Evolutionary conservation across 2,113 vertebrate species (phyloP).

Genomic region (Cranoglanis bouderius): DNA sequence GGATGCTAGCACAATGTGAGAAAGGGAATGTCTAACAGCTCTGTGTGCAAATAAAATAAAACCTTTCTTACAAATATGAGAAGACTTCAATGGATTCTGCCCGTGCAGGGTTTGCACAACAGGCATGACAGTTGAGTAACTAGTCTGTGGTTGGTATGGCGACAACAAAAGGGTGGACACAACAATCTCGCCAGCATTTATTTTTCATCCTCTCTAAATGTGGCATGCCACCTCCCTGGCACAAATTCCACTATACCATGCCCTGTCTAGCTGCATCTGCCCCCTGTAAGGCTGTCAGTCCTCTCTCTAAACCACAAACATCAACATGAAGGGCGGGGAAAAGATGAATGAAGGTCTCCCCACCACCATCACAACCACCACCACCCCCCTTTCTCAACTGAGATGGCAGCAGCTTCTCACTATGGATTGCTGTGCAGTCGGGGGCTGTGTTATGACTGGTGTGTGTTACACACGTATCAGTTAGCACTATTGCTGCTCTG

Average conservation of each 20-base stretch:
- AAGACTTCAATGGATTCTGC: neutral
- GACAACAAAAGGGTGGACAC: conserved; percentile 62
- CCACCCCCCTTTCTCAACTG: conserved; percentile 34
- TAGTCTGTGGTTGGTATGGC: conserved; percentile 55
- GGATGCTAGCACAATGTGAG: neutral
- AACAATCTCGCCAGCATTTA: conserved; percentile 47
- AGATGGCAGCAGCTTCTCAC: conserved; percentile 52
- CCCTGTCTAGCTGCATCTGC: conserved; percentile 58
- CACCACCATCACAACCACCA: conserved; percentile 35
- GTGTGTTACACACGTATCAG: conserved; percentile 78
- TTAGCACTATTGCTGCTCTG: conserved; percentile 65
- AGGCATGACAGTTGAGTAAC: conserved; percentile 34
- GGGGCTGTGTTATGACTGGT: conserved; percentile 76
- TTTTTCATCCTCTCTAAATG: conserved; percentile 35
- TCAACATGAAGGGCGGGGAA: conserved; percentile 66
- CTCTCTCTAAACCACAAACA: conserved; percentile 68
- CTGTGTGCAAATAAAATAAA: neutral
- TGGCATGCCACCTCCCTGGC: conserved; percentile 47
- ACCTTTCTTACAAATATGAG: neutral
- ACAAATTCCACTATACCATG: conserved; percentile 65
- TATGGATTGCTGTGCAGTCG: conserved; percentile 51
- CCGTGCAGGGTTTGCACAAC: conserved; percentile 9
- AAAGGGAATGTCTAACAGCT: neutral
- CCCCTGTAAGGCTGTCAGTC: conserved; percentile 16
- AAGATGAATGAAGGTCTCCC: conserved; percentile 73